phyloP scores from a whole-genome alignment of 2,888 invertebrate genomes.

The Perizoma affinitatum region DNA sequence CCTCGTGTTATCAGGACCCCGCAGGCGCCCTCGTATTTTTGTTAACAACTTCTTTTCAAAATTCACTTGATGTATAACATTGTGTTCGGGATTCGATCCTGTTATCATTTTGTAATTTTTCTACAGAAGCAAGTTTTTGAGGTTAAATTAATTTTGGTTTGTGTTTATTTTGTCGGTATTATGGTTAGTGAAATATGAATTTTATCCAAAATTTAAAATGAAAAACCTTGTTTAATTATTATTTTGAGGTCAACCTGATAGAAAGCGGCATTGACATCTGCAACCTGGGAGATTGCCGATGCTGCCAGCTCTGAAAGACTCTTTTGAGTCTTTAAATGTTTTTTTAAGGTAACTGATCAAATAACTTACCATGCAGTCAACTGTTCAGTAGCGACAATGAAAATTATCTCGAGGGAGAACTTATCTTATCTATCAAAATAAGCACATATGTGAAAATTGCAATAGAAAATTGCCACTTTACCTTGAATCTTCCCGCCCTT shows the following conservation, averaged over 20 bases:
- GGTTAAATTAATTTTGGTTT: conserved; percentile 8
- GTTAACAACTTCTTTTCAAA: conserved; percentile 81
- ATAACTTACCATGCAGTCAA: background rate
- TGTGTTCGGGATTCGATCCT: conserved; percentile 44
- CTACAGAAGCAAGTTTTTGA: conserved; percentile 22
- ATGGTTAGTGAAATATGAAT: background rate
- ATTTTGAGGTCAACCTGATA: background rate
- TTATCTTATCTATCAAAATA: conserved; percentile 20
- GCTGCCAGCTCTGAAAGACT: too few relatives aligned
- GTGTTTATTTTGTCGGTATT: background rate
- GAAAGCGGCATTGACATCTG: too few relatives aligned
- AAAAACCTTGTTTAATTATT: background rate
- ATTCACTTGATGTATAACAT: conserved; percentile 61
- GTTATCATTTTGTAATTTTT: conserved; percentile 31
- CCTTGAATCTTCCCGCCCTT: conserved; percentile 60
- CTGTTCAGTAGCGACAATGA: conserved; percentile 27
- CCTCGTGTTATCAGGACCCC: conserved; percentile 71
- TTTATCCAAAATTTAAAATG: background rate
- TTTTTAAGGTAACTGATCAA: too few relatives aligned
- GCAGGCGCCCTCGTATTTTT: conserved; percentile 79
- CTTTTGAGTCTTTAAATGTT: too few relatives aligned
- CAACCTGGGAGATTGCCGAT: too few relatives aligned
- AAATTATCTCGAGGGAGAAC: conserved; percentile 37
- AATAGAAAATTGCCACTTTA: conserved; percentile 73
- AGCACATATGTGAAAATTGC: conserved; percentile 54